Conservation (phyloP, 2,888 invertebrate genomes). For the Machimus rusticus region DNA sequence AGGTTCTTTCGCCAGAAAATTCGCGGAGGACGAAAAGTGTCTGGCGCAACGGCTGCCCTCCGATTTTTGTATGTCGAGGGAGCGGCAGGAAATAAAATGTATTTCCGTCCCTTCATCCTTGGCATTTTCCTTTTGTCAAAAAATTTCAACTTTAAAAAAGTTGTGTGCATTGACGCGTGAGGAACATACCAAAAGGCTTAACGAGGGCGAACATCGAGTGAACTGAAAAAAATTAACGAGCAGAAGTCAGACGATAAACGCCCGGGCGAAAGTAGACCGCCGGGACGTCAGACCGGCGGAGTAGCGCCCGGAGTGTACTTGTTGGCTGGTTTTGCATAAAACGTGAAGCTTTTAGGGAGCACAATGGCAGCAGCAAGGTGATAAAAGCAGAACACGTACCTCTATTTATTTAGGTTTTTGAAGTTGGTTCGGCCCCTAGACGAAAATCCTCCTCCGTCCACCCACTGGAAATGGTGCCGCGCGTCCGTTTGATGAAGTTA, state of each 20-base stretch:
- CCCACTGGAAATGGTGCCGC: neutral
- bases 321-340: conserved; percentile 44
- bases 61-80: neutral
- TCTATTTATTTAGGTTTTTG: conserved; percentile 46
- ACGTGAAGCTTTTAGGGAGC: conserved; percentile 38
- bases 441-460: neutral
- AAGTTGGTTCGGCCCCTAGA: conserved; percentile 10
- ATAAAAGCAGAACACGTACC: conserved; percentile 46
- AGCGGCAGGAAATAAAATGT: conserved; percentile 17
- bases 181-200: conserved; percentile 44
- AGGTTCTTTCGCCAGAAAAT: conserved; percentile 4
- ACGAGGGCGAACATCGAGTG: conserved; percentile 20
- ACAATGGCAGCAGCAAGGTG: conserved; percentile 43
- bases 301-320: conserved; percentile 4
- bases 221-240: conserved; percentile 37
- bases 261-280: conserved; percentile 42
- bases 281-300: conserved; percentile 20
- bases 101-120: conserved; percentile 15
- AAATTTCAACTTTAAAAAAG: conserved; percentile 26
- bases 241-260: conserved; percentile 31
- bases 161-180: conserved; percentile 46
- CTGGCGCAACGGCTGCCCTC: neutral
- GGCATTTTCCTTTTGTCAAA: conserved; percentile 5
- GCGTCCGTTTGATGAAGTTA: conserved; percentile 1
- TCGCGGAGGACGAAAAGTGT: neutral